phyloP scores from a whole-genome alignment of 2,113 vertebrate species.

The Oryzias javanicus region DNA sequence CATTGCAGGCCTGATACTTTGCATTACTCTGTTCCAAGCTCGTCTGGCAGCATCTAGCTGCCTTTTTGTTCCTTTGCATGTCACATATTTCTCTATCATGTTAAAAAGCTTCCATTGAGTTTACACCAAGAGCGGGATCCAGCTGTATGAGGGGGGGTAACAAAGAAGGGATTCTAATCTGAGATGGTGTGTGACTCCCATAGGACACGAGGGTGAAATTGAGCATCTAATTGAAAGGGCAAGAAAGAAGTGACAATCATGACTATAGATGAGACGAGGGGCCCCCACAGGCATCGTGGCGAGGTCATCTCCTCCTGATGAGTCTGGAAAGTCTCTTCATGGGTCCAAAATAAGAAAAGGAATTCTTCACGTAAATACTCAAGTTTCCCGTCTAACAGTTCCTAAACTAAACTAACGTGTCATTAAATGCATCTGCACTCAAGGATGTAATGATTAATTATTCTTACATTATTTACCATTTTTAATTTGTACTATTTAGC shows the following conservation, averaged over 20 bases:
- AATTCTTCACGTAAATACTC: slow-evolving; percentile 14
- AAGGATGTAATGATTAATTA: too few relatives aligned
- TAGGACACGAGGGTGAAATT: slow-evolving; percentile 75
- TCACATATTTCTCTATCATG: slow-evolving; percentile 28
- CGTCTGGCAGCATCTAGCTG: slow-evolving; percentile 19
- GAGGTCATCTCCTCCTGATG: slow-evolving; percentile 43
- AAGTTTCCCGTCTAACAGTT: background rate
- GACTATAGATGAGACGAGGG: slow-evolving; percentile 73
- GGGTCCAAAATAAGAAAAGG: slow-evolving; percentile 48
- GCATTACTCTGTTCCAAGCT: slow-evolving; percentile 12
- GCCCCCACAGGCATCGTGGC: slow-evolving; percentile 45
- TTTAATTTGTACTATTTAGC: background rate
- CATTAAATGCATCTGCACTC: background rate
- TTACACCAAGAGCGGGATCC: slow-evolving; percentile 21
- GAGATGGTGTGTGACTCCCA: slow-evolving; percentile 64
- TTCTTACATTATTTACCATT: background rate
- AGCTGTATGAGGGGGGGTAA: slow-evolving; percentile 22
- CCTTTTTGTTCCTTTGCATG: slow-evolving; percentile 47
- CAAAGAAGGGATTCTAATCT: slow-evolving; percentile 71
- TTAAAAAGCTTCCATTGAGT: slow-evolving; percentile 35
- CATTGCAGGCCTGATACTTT: slow-evolving; percentile 6
- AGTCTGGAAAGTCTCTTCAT: slow-evolving; percentile 55
- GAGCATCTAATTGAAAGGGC: slow-evolving; percentile 82
- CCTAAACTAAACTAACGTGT: slow-evolving; percentile 16
- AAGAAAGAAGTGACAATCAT: slow-evolving; percentile 75